A percentile compares a stretch with the other conserved stretches of the same genome.
Conservation (phyloP, 23 tunicate species). For the Trididemnum nubilum region DNA sequence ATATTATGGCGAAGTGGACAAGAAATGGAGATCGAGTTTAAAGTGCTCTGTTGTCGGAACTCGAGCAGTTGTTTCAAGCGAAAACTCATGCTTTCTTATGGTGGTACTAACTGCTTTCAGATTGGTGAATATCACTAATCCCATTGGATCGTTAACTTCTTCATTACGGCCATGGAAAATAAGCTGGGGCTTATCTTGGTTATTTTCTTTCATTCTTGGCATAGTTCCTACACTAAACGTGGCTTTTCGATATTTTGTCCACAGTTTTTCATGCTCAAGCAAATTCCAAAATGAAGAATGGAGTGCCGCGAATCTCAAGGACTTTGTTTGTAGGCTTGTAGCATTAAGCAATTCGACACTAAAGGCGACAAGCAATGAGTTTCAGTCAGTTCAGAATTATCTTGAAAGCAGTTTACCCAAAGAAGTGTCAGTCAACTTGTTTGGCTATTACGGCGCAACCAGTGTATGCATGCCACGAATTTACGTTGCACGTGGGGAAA, state of each 20-base stretch:
- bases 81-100: constrained; percentile 35
- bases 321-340: constrained; percentile 5
- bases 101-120: constrained; percentile 36
- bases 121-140: neutral
- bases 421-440: neutral
- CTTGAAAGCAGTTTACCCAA: constrained; percentile 10
- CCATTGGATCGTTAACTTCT: neutral
- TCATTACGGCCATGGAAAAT: neutral
- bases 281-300: neutral
- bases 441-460: constrained; percentile 52
- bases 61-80: constrained; percentile 24
- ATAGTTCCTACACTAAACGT: constrained; percentile 3
- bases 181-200: neutral
- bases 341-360: neutral
- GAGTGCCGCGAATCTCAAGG: neutral
- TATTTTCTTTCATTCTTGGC: constrained; percentile 15
- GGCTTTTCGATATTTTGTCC: constrained; percentile 8
- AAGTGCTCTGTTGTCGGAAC: constrained; percentile 24
- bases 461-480: constrained; percentile 53
- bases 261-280: constrained; percentile 15
- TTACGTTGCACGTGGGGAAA: constrained; percentile 16
- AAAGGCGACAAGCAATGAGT: neutral
- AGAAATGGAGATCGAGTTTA: constrained; percentile 35
- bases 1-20: constrained; percentile 33
- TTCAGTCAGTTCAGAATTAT: neutral